Percentiles rank a stretch among this genome's conserved stretches.
Evolutionary conservation across 1,140 invertebrate species (phyloP).

Genomic region (Macrostomum lignano): DNA sequence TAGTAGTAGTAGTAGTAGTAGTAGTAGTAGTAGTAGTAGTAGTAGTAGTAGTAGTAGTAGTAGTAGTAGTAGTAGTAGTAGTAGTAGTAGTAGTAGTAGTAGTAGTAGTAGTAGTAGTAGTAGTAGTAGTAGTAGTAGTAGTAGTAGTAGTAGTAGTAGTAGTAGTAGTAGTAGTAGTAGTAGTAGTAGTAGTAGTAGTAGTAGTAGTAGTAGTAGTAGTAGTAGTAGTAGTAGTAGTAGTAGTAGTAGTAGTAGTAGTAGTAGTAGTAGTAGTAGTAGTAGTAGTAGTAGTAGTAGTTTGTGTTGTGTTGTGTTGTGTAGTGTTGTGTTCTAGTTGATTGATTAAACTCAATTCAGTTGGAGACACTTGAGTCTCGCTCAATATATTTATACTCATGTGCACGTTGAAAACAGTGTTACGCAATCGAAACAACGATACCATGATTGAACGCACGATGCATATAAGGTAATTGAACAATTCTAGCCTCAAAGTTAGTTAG

Average conservation of each 20-base stretch:
- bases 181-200: constrained; percentile 1
- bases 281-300: constrained; percentile 1
- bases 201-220: constrained; percentile 1
- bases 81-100: constrained; percentile 2
- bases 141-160: constrained; percentile 2
- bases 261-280: constrained; percentile 2
- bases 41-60: constrained; percentile 1
- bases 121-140: constrained; percentile 2
- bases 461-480: no score
- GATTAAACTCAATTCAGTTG: no score
- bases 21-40: constrained; percentile 2
- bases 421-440: no score
- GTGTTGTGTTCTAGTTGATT: no score
- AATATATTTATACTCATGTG: no score
- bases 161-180: constrained; percentile 1
- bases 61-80: constrained; percentile 1
- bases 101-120: constrained; percentile 1
- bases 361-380: no score
- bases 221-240: constrained; percentile 1
- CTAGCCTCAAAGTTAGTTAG: no score
- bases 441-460: no score
- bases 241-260: constrained; percentile 2
- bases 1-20: constrained; percentile 1
- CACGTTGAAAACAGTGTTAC: no score
- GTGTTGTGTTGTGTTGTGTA: no score